Percentiles rank a stretch among this genome's conserved stretches.
These are phyloP conservation scores for Protobothrops mucrosquamatus DNA, from an alignment of 2,113 vertebrate species.

Conservation along the genomic window DNA sequence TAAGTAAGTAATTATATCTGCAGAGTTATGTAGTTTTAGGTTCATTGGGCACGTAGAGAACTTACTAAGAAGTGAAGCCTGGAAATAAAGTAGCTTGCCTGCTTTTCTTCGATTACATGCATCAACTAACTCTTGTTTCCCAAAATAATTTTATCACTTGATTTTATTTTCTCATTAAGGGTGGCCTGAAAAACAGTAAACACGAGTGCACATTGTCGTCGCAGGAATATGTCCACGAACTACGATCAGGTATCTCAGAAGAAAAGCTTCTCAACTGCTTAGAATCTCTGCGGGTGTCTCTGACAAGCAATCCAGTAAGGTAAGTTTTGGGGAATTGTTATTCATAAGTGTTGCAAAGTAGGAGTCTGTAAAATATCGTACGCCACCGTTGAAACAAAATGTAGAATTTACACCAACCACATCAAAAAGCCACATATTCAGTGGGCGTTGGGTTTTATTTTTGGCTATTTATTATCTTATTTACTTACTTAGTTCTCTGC, in stretches of 20 bases:
- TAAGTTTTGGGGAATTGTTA: constrained; percentile 59
- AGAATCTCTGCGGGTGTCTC: constrained; percentile 93
- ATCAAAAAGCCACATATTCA: neutral
- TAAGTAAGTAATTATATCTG: neutral
- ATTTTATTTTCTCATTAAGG: constrained; percentile 69
- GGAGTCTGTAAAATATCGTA: neutral
- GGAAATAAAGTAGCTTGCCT: neutral
- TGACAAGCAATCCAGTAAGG: constrained; percentile 99
- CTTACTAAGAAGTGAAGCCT: neutral
- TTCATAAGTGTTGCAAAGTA: neutral
- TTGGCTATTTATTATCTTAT: neutral
- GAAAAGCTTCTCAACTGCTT: constrained; percentile 96
- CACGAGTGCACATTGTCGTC: constrained; percentile 95
- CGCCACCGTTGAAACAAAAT: neutral
- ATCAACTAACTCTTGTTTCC: neutral
- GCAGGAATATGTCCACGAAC: constrained; percentile 95
- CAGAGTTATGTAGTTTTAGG: neutral
- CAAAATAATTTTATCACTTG: neutral
- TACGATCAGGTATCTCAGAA: constrained; percentile 91
- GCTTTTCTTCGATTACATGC: neutral
- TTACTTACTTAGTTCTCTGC: neutral
- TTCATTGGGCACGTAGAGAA: neutral
- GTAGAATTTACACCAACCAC: neutral
- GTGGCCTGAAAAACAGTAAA: constrained; percentile 95
- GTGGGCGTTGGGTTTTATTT: too few species aligned